phyloP scores from a whole-genome alignment of 2,113 vertebrate genomes.

The Todiramphus chloris region DNA sequence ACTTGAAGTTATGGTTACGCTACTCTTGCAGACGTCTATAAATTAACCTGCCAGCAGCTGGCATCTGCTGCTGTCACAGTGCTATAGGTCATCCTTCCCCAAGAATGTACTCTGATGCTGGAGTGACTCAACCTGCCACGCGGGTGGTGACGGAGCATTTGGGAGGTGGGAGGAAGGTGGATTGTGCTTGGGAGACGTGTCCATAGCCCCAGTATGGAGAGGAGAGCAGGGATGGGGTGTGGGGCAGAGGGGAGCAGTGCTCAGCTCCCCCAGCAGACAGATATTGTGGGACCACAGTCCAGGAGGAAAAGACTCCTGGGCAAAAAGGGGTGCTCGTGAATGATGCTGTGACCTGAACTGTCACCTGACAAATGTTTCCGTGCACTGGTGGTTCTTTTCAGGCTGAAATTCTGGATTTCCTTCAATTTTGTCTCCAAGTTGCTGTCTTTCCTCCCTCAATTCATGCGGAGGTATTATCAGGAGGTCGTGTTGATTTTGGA shows the following conservation, averaged over 20 bases:
- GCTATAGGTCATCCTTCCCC: not conserved
- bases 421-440: not conserved
- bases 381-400: not conserved
- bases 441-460: not conserved
- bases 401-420: not conserved
- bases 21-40: not conserved
- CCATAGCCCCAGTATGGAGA: fast-evolving
- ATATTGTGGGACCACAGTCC: fast-evolving
- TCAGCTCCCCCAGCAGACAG: not conserved
- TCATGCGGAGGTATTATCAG: not conserved
- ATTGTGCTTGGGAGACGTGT: not conserved
- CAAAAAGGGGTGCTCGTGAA: not conserved
- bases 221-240: not conserved
- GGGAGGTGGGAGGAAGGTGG: not conserved
- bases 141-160: not conserved
- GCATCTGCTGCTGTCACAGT: constrained; percentile 40
- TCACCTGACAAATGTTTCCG: not conserved
- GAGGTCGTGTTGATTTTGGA: not conserved
- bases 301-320: not conserved
- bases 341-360: not conserved
- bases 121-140: not conserved
- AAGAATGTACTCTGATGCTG: not conserved
- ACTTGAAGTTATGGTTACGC: constrained; percentile 40
- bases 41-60: constrained; percentile 34
- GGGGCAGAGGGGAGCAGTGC: not conserved